phyloP scores from a whole-genome alignment of 1,140 invertebrate genomes.

The Elymnias hypermnestra region DNA sequence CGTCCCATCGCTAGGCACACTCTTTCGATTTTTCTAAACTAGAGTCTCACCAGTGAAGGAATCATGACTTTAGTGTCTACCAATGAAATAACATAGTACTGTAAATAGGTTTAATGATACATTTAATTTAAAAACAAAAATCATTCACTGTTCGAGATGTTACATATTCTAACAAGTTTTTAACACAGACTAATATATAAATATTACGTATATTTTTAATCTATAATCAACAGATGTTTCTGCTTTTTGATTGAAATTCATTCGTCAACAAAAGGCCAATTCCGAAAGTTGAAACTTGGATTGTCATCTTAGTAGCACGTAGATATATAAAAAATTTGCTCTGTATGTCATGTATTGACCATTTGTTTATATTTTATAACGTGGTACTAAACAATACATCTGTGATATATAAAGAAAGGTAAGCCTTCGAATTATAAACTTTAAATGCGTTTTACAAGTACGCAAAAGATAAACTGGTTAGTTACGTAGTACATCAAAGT shows the following conservation, averaged over 20 bases:
- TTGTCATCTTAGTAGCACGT: conserved; percentile 19
- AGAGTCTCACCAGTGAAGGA: too few species aligned
- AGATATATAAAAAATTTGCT: conserved; percentile 11
- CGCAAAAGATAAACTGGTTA: conserved; percentile 31
- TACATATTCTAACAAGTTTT: too few species aligned
- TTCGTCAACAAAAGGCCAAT: conserved; percentile 32
- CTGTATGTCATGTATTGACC: conserved; percentile 29
- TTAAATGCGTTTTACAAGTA: conserved; percentile 7
- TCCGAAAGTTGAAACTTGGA: conserved; percentile 64
- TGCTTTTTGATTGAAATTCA: conserved; percentile 13
- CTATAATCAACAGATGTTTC: too few species aligned
- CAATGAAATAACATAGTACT: too few species aligned
- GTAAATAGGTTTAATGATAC: too few species aligned
- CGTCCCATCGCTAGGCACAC: too few species aligned
- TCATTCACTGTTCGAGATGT: too few species aligned
- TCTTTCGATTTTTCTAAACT: too few species aligned
- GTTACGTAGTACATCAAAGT: conserved; percentile 50
- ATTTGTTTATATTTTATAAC: conserved; percentile 25
- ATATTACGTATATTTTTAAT: too few species aligned
- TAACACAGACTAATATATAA: too few species aligned
- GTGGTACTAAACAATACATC: conserved; percentile 14
- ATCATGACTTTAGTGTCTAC: too few species aligned
- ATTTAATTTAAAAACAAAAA: too few species aligned
- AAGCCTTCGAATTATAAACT: conserved; percentile 5
- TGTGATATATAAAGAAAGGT: conserved; percentile 25